Base-by-base conservation (phyloP, 2,113 vertebrate species). In the Pachycephala philippinensis region DNA sequence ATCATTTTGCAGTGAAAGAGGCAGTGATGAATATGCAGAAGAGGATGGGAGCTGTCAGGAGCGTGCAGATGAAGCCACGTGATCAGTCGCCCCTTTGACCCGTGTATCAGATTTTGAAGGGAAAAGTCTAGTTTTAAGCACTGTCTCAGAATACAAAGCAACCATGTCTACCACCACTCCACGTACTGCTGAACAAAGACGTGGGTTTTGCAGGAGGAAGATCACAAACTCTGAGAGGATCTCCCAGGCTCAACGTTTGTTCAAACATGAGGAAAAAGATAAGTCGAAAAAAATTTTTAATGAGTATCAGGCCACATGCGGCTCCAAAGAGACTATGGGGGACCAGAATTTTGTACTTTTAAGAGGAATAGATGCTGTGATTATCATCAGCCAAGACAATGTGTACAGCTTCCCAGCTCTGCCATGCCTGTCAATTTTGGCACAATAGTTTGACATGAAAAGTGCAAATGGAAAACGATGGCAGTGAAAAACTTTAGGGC, bases 131-230 rank as follows among this genome's bases (percentile, higher is more conserved):
- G 31, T 90, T 96, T 89, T 87, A 74, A 96, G 65, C n/a, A 64
- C 89, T 49, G 30, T 14, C 91, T 92, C 64, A 69, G 92, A 96
- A 96, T 94, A 95, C 95, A 96, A 96, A 97, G 92, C 92, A 94
- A 91, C 82, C 21, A 3, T 35, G 18, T 45, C 79, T 72, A 60
- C 66, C 63, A 83, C 61, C 87, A 68, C 84, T 95, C 79, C 94
- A 93, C 1, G 2, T 90, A 63, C 75, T 63, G 83, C 54, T 80
- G 90, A 95, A 96, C 89, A 96, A 97, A 96, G 87, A 89, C 33
- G 31, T 47, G 80, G 37, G 44, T 45, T 96, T 95, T 95, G 65
- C 65, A 56, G 64, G 39, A 92, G 59, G 89, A 95, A 96, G 93
- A 96, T 95, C 95, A 96, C 69, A 84, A 93, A 85, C 56, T 70